Evolutionary conservation across 2,888 invertebrate genomes (phyloP).

Genomic region (Notocelia uddmanniana): DNA sequence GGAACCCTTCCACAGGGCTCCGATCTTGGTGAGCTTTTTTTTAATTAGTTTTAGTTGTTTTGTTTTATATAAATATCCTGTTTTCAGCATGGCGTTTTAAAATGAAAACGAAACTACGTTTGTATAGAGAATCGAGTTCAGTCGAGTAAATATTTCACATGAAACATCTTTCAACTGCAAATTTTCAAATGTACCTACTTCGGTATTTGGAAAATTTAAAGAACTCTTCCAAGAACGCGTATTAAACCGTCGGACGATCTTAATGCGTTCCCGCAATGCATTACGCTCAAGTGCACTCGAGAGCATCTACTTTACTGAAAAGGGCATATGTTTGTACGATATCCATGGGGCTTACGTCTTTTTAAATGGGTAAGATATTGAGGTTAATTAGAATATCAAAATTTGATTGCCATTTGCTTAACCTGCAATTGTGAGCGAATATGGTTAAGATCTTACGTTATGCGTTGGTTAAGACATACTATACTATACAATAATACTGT

Average conservation of each 20-base stretch:
- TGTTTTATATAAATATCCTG: too few relatives aligned
- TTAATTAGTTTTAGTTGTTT: too few relatives aligned
- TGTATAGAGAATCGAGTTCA: too few relatives aligned
- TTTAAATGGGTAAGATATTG: conserved; percentile 47
- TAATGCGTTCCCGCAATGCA: conserved; percentile 49
- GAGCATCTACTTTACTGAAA: background rate
- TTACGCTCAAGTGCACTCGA: conserved; percentile 44
- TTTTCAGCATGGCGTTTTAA: too few relatives aligned
- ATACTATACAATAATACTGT: too few relatives aligned
- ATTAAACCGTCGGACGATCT: conserved; percentile 37
- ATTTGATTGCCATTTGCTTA: conserved; percentile 44
- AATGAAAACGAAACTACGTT: too few relatives aligned
- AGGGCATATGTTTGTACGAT: background rate
- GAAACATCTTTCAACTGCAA: too few relatives aligned
- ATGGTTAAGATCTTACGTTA: background rate
- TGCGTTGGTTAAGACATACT: background rate
- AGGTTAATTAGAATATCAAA: conserved; percentile 59
- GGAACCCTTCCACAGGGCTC: too few relatives aligned
- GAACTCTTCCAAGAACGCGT: conserved; percentile 12
- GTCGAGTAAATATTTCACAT: too few relatives aligned
- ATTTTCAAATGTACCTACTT: background rate
- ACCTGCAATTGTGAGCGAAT: conserved; percentile 18
- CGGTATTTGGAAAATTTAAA: background rate
- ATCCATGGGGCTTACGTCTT: conserved; percentile 1
- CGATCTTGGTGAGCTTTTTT: too few relatives aligned